Conservation (phyloP, 2,888 invertebrate genomes). For the Fabriciana adippe region DNA sequence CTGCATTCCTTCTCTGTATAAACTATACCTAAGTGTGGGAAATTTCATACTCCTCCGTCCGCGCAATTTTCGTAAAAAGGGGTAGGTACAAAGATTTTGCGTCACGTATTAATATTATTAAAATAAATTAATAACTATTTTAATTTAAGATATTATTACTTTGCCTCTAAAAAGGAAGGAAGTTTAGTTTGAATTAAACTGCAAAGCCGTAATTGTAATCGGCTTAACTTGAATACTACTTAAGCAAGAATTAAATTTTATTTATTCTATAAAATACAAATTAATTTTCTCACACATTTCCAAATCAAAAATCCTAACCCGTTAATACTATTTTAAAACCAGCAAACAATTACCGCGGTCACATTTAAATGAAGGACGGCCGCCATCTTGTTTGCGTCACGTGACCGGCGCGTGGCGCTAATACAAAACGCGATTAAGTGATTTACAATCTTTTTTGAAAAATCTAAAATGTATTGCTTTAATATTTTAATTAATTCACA, state of each 20-base stretch:
- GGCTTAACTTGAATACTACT: no score
- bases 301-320: conserved; percentile 40
- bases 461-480: conserved; percentile 1
- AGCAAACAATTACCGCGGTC: conserved; percentile 57
- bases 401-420: conserved; percentile 44
- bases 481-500: not conserved
- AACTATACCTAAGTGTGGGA: no score
- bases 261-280: conserved; percentile 14
- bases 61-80: no score
- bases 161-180: no score
- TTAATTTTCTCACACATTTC: conserved; percentile 36
- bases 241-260: not conserved
- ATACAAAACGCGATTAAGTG: conserved; percentile 43
- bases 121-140: no score
- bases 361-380: conserved; percentile 47
- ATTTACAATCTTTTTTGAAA: conserved; percentile 37
- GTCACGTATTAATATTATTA: no score
- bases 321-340: conserved; percentile 52
- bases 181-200: no score
- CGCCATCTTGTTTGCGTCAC: conserved; percentile 47
- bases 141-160: no score
- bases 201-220: no score
- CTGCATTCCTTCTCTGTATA: no score
- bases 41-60: no score
- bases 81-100: no score